Evolutionary conservation across 2,888 invertebrate genomes (phyloP), one percentile per base, ranked within the genome.

Genomic region (Cartodere bifasciata): DNA sequence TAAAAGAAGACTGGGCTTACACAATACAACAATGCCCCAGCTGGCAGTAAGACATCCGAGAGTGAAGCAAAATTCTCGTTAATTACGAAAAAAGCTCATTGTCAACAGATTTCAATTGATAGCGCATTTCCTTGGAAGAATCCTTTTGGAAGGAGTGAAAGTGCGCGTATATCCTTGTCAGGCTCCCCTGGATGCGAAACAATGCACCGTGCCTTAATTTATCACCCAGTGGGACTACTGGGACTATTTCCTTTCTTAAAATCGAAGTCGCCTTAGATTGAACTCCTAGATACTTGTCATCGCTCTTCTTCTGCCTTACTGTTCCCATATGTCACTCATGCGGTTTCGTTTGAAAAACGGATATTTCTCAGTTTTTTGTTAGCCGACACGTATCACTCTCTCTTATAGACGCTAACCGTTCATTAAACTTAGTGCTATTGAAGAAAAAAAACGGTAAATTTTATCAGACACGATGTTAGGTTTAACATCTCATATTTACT

Each of bases 211-310:
- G 49, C 48, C 46, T 46, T 50, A 51, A 51, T 51, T 51, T 51
- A 51, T 51, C 51, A 51, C 50, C 46, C 50, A 49, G 51, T 50
- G 48, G 51, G 31, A 50, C 49, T 43, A 48, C 49, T n/a, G n/a
- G n/a, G 49, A 50, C 49, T 43, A 48, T 50, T 51, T 51, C 49
- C 51, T 51, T 50, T 47, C 48, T 48, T 43, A 45, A 47, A 49
- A 48, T 48, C 47, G 48, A 49, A 48, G 43, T 45, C 46, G 43
- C 41, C 35, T 32, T 42, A 47, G 47, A 49, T 49, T 48, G 49
- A 47, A 49, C 48, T 47, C 44, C 46, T 43, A 45, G 48, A 47
- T 44, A 47, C 47, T 48, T 50, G 48, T 48, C 47, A 47, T 48
- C 44, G 46, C 45, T 47, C 46, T 48, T 47, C 47, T 47, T 45